Evolutionary conservation across 2,113 vertebrate genomes (phyloP).

Genomic region (Equus przewalskii): DNA sequence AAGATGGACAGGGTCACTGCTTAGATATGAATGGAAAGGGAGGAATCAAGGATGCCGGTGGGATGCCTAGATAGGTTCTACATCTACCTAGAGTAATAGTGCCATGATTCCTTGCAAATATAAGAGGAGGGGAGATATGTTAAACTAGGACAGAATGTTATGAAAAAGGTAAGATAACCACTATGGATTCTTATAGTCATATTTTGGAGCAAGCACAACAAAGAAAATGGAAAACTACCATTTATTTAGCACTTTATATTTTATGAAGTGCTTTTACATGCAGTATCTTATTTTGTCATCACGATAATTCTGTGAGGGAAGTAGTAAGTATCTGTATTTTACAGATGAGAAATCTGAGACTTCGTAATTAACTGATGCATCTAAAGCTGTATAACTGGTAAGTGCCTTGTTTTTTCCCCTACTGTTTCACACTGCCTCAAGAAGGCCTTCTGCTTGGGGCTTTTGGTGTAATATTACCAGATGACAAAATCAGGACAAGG

Average conservation of each 20-base stretch:
- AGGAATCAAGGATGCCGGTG: background rate
- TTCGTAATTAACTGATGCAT: conserved; percentile 38
- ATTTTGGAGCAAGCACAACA: conserved; percentile 48
- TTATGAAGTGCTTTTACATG: conserved; percentile 38
- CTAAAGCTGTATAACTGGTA: background rate
- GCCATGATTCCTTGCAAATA: background rate
- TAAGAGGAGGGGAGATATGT: background rate
- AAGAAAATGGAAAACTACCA: background rate
- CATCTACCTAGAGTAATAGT: conserved; percentile 37
- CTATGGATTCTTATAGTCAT: conserved; percentile 16
- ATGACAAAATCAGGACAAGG: conserved; percentile 48
- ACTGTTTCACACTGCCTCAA: background rate
- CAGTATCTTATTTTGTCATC: conserved; percentile 40
- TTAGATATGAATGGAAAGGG: conserved; percentile 11
- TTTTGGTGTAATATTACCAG: conserved; percentile 18
- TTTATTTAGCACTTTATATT: conserved; percentile 34
- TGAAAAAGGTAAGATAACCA: background rate
- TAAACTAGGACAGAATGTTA: conserved; percentile 32
- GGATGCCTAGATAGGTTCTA: background rate
- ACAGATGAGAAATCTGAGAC: background rate
- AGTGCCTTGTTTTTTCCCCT: background rate
- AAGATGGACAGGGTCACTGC: background rate
- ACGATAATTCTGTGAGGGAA: background rate
- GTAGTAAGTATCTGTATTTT: background rate
- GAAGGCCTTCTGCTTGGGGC: background rate